Conservation (phyloP, 2,888 invertebrate genomes). For the Chydorus sphaericus region DNA sequence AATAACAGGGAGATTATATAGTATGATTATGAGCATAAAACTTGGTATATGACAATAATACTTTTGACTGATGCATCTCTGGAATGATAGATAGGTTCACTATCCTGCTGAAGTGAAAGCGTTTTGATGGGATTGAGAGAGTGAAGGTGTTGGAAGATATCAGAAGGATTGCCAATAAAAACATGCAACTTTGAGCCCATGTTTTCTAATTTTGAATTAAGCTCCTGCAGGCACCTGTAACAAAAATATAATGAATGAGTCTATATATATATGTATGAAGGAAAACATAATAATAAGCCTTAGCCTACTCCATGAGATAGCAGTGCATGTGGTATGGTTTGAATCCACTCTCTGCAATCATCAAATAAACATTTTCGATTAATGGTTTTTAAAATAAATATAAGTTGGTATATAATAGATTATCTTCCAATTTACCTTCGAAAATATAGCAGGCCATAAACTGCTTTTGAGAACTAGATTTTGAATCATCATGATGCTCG, state of each 20-base stretch:
- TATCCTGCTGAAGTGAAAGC: conserved; percentile 39
- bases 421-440: conserved; percentile 34
- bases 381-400: not conserved
- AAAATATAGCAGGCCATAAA: conserved; percentile 54
- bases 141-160: conserved; percentile 41
- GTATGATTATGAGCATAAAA: too few species aligned
- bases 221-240: conserved; percentile 45
- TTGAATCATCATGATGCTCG: too few species aligned
- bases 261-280: too few species aligned
- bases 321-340: conserved; percentile 41
- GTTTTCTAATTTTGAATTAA: conserved; percentile 42
- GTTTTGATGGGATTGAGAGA: conserved; percentile 18
- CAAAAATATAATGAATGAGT: too few species aligned
- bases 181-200: conserved; percentile 43
- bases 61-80: conserved; percentile 42
- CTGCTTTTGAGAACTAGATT: too few species aligned
- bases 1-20: too few species aligned
- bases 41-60: too few species aligned
- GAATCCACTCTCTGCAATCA: conserved; percentile 18
- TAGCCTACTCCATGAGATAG: conserved; percentile 50
- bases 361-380: not conserved
- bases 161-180: conserved; percentile 43
- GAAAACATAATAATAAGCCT: too few species aligned
- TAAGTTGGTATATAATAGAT: not conserved
- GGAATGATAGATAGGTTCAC: conserved; percentile 52